Conservation (phyloP, 2,113 vertebrate genomes). For the Onychostruthus taczanowskii region DNA sequence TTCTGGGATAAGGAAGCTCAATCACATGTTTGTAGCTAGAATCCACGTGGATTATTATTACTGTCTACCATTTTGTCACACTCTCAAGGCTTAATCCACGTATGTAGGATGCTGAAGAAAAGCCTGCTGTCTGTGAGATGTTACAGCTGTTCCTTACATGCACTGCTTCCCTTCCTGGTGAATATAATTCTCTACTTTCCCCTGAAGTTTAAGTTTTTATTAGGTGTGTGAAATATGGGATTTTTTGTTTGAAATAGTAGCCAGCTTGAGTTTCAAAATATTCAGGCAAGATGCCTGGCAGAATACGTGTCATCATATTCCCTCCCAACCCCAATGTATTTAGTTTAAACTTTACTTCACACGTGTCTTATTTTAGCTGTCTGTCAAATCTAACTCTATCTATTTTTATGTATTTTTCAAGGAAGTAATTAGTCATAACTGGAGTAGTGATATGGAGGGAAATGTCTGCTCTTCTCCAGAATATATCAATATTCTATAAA, state of each 20-base stretch:
- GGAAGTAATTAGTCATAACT: neutral
- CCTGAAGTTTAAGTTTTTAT: neutral
- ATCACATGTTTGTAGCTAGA: neutral
- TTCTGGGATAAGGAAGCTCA: neutral
- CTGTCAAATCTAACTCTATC: neutral
- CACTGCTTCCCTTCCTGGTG: neutral
- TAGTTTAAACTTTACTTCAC: neutral
- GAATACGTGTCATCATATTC: neutral
- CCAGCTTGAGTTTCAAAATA: neutral
- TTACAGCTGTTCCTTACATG: neutral
- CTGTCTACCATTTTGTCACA: neutral
- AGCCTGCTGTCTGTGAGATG: neutral
- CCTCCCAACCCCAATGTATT: neutral
- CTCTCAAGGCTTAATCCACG: neutral
- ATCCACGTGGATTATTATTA: neutral
- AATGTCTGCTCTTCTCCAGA: neutral
- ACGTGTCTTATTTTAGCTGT: neutral
- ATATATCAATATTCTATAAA: neutral
- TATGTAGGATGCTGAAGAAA: neutral
- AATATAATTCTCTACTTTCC: neutral
- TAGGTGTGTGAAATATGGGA: neutral
- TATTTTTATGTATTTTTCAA: neutral
- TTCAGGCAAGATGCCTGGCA: neutral
- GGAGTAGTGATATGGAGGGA: neutral
- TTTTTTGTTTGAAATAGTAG: neutral